A percentile compares a stretch with the other conserved stretches of the same genome.
Evolutionary conservation across 2,888 invertebrate genomes (phyloP).

Genomic region (Agonum fuliginosum): DNA sequence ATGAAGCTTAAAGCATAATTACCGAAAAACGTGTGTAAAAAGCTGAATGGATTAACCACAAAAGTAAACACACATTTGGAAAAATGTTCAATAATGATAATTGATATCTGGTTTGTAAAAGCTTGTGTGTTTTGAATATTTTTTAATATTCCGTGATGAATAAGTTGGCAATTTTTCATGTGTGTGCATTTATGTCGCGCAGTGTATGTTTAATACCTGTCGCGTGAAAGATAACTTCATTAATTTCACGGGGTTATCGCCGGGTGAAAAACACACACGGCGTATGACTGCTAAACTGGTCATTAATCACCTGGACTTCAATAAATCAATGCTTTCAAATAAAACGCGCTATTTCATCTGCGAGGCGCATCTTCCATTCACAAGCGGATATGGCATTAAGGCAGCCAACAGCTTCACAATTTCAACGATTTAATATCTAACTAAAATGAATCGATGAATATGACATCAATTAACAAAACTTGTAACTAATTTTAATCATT

Average conservation of each 20-base stretch:
- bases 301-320: constrained; percentile 53
- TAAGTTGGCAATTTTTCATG: not conserved
- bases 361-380: constrained; percentile 25
- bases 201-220: constrained; percentile 35
- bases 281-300: constrained; percentile 38
- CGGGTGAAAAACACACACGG: constrained; percentile 33
- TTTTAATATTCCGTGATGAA: not conserved
- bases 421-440: too few species aligned
- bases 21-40: too few species aligned
- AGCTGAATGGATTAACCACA: too few species aligned
- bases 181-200: not conserved
- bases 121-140: not conserved
- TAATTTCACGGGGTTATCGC: constrained; percentile 37
- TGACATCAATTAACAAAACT: too few species aligned
- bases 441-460: too few species aligned
- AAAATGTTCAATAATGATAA: too few species aligned
- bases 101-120: too few species aligned
- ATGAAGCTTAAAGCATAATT: too few species aligned
- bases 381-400: too few species aligned
- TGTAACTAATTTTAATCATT: too few species aligned
- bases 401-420: too few species aligned
- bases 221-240: constrained; percentile 40
- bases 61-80: not conserved
- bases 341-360: constrained; percentile 51
- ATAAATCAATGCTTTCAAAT: constrained; percentile 58